Evolutionary conservation across 2,888 invertebrate species (phyloP), one percentile per base, ranked within the genome.

Genomic region (Arge pagana): DNA sequence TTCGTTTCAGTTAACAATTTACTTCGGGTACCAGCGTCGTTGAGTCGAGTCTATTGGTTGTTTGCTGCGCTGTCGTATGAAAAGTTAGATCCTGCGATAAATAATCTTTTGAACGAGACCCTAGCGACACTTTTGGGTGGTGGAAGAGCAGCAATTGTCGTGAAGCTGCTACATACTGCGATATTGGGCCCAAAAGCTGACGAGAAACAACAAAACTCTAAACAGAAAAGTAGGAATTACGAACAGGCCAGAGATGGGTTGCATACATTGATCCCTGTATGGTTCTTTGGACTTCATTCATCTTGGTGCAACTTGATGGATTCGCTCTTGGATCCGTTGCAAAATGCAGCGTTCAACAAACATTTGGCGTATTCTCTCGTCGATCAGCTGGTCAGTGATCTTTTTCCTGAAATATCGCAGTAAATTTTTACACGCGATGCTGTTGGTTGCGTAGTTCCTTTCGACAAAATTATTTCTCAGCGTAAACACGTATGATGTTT

Each of bases 301-400:
- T 66, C 64, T 13, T 75, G 75, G 75, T 62, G 59, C 26, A 64
- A 61, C 50, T 48, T 74, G 8, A 71, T 71, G 66, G 67, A 70
- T 52, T 61, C 70, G 1, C 54, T 76, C n/a, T 57, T 76, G 16
- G 69, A 74, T 48, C 69, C 76, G 3, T 57, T 77, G 24, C 85
- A 85, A 67, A 78, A 79, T 59, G 82, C 83, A 7, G 70, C 79
- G 31, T 75, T 84, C 36, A 85, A 85, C 66, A 84, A 84, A 64
- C 83, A 83, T 74, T 77, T 93, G 60, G 85, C 86, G 56, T 93
- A 93, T 76, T 85, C 87, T 62, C 78, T 93, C 48, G 74, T 94
- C 61, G 95, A 95, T 73, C 80, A 88, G 48, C 79, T 91, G 49
- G 67, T 91, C 23, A 77, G 82, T 42, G 90, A 91, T 77, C 77